These are phyloP conservation scores for Pissodes strobi DNA, from an alignment of 1,140 invertebrate species.

Conservation along the genomic window DNA sequence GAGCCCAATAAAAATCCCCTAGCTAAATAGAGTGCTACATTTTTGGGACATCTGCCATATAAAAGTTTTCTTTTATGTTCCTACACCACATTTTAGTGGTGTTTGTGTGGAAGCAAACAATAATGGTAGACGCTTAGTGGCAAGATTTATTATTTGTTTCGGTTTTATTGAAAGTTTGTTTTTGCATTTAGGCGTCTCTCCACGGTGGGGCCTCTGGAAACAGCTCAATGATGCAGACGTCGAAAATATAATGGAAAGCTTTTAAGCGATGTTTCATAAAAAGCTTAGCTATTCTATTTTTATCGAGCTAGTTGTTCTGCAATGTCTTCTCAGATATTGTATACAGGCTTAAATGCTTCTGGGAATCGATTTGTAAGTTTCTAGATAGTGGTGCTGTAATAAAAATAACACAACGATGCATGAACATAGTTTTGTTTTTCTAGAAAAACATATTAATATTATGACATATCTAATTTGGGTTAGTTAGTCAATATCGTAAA, in stretches of 20 bases:
- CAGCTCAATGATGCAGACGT: background rate
- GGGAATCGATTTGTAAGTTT: too few relatives aligned
- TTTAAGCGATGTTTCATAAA: background rate
- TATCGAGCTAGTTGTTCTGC: too few relatives aligned
- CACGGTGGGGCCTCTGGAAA: background rate
- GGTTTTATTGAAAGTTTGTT: conserved; percentile 31
- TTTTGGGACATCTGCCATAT: conserved; percentile 28
- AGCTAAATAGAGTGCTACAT: conserved; percentile 26
- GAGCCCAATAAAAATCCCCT: conserved; percentile 16
- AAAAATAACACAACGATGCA: too few relatives aligned
- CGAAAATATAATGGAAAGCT: background rate
- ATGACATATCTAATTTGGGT: too few relatives aligned
- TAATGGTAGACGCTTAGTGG: conserved; percentile 18
- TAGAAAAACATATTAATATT: too few relatives aligned
- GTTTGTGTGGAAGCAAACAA: conserved; percentile 20
- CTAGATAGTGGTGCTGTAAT: too few relatives aligned
- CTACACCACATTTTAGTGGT: conserved; percentile 16
- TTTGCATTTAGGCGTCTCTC: conserved; percentile 14
- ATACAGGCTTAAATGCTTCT: too few relatives aligned
- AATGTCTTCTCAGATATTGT: too few relatives aligned
- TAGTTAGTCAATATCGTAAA: too few relatives aligned
- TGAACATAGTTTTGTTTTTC: too few relatives aligned
- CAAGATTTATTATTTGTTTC: conserved; percentile 28
- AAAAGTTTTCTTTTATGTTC: conserved; percentile 23
- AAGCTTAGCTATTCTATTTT: too few relatives aligned